These are phyloP conservation scores for Drosophila prosaltans DNA, from an alignment of 1,140 invertebrate species.

Conservation along the genomic window DNA sequence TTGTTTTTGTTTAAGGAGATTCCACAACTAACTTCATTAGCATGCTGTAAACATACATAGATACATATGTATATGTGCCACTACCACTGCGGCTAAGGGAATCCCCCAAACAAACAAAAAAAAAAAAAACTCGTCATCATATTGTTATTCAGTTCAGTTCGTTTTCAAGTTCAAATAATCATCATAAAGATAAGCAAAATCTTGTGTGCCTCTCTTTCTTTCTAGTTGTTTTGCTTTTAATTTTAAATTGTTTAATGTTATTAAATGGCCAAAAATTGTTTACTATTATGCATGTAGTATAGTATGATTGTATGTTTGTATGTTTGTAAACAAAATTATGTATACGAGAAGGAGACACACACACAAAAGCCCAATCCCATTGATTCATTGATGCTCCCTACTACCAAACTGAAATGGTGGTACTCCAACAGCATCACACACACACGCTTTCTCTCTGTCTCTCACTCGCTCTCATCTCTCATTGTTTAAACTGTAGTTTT, in stretches of 20 bases:
- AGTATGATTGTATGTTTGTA: conserved; percentile 7
- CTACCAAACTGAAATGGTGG: not conserved
- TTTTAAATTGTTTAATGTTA: conserved; percentile 80
- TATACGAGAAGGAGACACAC: conserved; percentile 59
- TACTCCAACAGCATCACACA: not conserved
- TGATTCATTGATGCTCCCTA: conserved; percentile 37
- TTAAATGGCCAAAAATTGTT: conserved; percentile 82
- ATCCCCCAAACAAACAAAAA: conserved; percentile 59
- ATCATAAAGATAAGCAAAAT: conserved; percentile 75
- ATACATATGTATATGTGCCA: not conserved
- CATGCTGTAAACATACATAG: conserved; percentile 36
- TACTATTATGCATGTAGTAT: conserved; percentile 68
- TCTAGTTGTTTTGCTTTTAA: conserved; percentile 72
- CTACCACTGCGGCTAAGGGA: conserved; percentile 36
- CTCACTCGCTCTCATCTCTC: conserved; percentile 11
- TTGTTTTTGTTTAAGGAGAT: conserved; percentile 21
- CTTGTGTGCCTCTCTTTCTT: not conserved
- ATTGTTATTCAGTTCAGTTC: conserved; percentile 27
- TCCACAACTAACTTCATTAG: conserved; percentile 36
- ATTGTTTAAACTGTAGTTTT: conserved; percentile 80
- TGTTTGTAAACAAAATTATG: conserved; percentile 82
- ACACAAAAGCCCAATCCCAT: conserved; percentile 48
- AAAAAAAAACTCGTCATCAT: conserved; percentile 74
- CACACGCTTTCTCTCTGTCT: conserved; percentile 2
- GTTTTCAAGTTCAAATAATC: conserved; percentile 78